Evolutionary conservation across 2,113 vertebrate species (phyloP).

Genomic region (Petromus typicus): DNA sequence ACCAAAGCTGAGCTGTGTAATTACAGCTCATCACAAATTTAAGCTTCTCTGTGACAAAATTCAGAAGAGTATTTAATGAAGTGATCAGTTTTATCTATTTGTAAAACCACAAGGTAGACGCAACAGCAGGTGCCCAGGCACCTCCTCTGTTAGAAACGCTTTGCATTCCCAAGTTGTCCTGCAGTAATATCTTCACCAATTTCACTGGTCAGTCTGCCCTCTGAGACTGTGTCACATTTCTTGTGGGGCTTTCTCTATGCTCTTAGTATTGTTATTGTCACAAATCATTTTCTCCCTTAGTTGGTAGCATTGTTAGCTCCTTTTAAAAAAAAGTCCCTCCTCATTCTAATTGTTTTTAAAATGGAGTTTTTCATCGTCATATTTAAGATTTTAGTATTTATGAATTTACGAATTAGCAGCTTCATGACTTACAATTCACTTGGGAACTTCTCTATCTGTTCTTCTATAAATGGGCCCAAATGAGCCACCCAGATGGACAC

Average conservation of each 20-base stretch:
- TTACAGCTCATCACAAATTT: not conserved
- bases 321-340: not conserved
- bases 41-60: not conserved
- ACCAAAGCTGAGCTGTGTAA: not conserved
- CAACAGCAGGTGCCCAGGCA: not conserved
- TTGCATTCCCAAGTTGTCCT: not conserved
- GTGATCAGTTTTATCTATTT: not conserved
- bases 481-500: not conserved
- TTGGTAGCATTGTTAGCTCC: not conserved
- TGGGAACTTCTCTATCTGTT: not conserved
- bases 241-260: not conserved
- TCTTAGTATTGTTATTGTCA: not conserved
- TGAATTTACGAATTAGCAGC: not conserved
- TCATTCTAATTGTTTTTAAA: not conserved
- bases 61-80: not conserved
- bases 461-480: not conserved
- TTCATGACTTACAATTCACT: constrained; percentile 34
- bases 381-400: constrained; percentile 6
- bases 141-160: not conserved
- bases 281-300: not conserved
- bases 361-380: not conserved
- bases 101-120: not conserved
- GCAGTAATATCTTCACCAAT: not conserved
- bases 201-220: not conserved
- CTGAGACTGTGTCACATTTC: not conserved